A percentile compares a stretch with the other conserved stretches of the same genome.
Conservation (phyloP, 2,797 vertebrate species). For the Enteromius anoplus region DNA sequence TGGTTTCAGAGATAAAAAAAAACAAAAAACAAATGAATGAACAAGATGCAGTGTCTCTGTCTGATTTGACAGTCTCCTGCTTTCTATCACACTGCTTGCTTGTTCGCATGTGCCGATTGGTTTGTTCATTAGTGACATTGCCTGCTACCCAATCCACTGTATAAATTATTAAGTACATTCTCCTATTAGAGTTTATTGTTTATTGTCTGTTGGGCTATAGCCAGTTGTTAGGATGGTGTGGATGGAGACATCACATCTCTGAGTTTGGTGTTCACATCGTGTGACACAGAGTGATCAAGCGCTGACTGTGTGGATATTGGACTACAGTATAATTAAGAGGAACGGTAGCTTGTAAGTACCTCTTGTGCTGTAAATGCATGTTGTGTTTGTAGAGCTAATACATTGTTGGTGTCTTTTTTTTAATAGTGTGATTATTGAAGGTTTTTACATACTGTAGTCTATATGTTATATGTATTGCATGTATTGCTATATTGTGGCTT, state of each 20-base stretch:
- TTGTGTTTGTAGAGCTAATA: conserved; percentile 10
- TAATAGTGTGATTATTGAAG: not conserved
- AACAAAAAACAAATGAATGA: conserved; percentile 56
- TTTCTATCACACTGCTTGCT: conserved; percentile 63
- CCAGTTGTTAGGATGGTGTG: conserved; percentile 61
- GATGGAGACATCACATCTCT: conserved; percentile 67
- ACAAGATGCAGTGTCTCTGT: conserved; percentile 72
- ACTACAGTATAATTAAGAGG: conserved; percentile 5
- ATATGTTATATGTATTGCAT: not conserved
- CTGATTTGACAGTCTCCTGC: conserved; percentile 71
- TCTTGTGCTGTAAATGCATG: not conserved
- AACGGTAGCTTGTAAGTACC: conserved; percentile 56
- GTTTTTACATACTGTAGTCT: not conserved
- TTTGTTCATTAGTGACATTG: conserved; percentile 75
- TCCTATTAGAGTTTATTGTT: conserved; percentile 80
- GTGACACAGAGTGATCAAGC: conserved; percentile 35
- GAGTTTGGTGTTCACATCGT: conserved; percentile 64
- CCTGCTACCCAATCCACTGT: conserved; percentile 76
- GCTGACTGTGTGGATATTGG: conserved; percentile 38
- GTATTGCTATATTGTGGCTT: not conserved
- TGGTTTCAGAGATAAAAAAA: conserved; percentile 46
- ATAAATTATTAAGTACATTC: conserved; percentile 80
- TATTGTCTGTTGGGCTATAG: conserved; percentile 69
- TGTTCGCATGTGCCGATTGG: conserved; percentile 62
- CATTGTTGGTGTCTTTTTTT: not conserved